Evolutionary conservation across 1,140 invertebrate species (phyloP).

Genomic region (Drosophila sturtevanti): DNA sequence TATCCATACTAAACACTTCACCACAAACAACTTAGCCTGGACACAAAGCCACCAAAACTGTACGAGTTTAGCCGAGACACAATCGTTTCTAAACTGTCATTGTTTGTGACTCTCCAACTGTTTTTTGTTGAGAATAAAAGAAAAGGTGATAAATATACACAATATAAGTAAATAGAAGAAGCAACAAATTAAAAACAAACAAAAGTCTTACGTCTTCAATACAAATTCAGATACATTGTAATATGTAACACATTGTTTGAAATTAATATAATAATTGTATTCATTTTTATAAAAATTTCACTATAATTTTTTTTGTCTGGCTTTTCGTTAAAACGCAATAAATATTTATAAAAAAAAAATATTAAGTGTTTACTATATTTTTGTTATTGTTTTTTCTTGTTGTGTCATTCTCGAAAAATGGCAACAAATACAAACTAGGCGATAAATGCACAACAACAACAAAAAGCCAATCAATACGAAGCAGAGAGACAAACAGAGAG

Average conservation of each 20-base stretch:
- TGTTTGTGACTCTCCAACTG: neutral
- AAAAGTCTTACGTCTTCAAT: neutral
- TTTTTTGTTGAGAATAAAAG: neutral
- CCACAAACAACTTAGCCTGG: neutral
- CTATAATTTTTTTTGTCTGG: neutral
- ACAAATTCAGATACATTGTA: neutral
- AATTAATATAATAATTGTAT: neutral
- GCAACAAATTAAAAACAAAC: neutral
- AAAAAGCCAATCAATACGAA: constrained; percentile 60
- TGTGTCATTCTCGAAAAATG: constrained; percentile 53
- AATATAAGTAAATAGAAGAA: neutral
- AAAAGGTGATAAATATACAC: neutral
- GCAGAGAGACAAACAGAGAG: neutral
- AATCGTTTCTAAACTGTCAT: neutral
- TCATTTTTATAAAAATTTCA: neutral
- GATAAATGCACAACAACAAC: constrained; percentile 64
- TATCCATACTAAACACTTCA: neutral
- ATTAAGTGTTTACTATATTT: constrained; percentile 33
- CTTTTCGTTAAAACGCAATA: constrained; percentile 40
- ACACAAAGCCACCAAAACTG: constrained; percentile 2
- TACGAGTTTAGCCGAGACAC: neutral
- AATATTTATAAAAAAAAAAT: constrained; percentile 34
- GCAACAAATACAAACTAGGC: constrained; percentile 77
- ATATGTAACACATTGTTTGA: neutral
- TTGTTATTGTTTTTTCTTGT: constrained; percentile 26